Conservation (phyloP, 2,113 vertebrate species). For the Sigmodon hispidus region DNA sequence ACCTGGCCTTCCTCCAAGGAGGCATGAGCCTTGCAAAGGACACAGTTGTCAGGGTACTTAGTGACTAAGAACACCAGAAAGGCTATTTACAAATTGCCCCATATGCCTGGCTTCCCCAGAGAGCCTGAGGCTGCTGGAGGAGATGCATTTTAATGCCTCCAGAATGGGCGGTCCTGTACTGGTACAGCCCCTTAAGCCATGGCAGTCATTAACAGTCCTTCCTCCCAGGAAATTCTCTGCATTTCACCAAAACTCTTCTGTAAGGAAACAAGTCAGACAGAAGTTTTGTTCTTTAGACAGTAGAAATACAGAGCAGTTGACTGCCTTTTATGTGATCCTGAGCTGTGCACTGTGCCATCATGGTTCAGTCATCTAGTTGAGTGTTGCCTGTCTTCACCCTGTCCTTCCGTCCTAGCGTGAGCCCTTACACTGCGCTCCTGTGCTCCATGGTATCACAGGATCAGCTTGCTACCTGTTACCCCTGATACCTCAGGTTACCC, state of each 20-base stretch:
- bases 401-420: not conserved
- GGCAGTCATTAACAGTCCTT: not conserved
- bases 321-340: rapidly evolving
- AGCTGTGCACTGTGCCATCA: too few species aligned
- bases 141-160: not conserved
- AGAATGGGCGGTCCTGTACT: rapidly evolving
- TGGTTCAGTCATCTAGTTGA: not conserved
- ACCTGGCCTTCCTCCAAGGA: not conserved
- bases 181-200: not conserved
- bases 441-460: not conserved
- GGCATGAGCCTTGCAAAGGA: not conserved
- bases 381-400: not conserved
- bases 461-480: not conserved
- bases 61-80: not conserved
- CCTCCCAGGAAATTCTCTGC: not conserved
- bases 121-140: not conserved
- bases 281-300: not conserved
- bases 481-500: not conserved
- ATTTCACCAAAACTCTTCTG: not conserved
- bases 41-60: not conserved
- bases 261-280: not conserved
- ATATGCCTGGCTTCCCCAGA: rapidly evolving
- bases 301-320: not conserved
- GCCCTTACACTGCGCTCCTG: not conserved
- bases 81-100: not conserved